Base-by-base conservation (phyloP, 2,113 vertebrate species). In the Conger conger region DNA sequence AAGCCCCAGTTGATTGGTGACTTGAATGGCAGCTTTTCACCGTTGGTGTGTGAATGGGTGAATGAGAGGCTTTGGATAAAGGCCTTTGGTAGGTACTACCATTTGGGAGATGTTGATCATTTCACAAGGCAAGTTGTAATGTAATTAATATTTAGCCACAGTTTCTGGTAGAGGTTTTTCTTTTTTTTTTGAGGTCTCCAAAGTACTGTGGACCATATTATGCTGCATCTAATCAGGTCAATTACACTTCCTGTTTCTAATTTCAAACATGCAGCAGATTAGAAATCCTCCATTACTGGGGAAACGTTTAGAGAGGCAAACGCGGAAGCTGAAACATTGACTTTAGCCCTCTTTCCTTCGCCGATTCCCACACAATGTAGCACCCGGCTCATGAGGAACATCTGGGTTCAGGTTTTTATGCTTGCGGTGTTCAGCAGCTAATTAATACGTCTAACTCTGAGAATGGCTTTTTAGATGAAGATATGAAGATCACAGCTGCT, bases 141-240 rank as follows among this genome's bases (percentile, higher is more conserved):
- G n/a, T n/a, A n/a, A n/a, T n/a, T n/a, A n/a, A n/a, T n/a, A n/a
- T n/a, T n/a, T n/a, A n/a, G n/a, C n/a, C n/a, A 50, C 45, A 50
- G 45, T 50, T 50, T 13, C 45, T 9, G 9, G 40, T 4, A 42
- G 40, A n/a, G n/a, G n/a, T n/a, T n/a, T n/a, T n/a, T n/a, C n/a
- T n/a, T n/a, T n/a, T n/a, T n/a, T 50, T 63, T 9, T 27, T 18
- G 23, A 63, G 18, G 57, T 8, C 57, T 63, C 57, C 18, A 63
- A 27, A 27, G 27, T 23, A 23, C 20, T 63, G 57, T 63, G 57
- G 57, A 23, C 23, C 18, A 63, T 27, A 20, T 63, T 27, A 63
- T 63, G 8, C 57, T 63, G 57, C 23, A 86, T 80, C 9, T 42
- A 83, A 86, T 86, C 85, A 80, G n/a, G 60, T 36, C 76, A 68